Evolutionary conservation across 2,888 invertebrate genomes (phyloP).

Genomic region (Cosmorhoe ocellata): DNA sequence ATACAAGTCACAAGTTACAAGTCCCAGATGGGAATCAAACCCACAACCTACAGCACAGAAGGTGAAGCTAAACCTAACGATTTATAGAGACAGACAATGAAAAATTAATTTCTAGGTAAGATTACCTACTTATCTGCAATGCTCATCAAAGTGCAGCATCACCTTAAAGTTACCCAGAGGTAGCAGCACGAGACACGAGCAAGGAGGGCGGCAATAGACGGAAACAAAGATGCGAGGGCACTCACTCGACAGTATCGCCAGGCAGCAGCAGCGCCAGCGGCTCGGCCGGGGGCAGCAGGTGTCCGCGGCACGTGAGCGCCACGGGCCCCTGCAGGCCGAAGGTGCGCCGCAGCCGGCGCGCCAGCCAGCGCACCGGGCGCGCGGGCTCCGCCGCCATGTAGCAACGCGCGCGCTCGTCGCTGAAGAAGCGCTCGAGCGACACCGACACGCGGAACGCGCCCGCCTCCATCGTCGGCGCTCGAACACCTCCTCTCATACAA

Average conservation of each 20-base stretch:
- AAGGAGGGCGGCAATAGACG: no score
- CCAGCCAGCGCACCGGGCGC: constrained; percentile 52
- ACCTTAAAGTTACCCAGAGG: no score
- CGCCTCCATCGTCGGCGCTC: not conserved
- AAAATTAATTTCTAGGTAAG: no score
- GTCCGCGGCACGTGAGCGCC: constrained; percentile 44
- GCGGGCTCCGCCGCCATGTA: constrained; percentile 34
- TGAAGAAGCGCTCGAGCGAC: constrained; percentile 49
- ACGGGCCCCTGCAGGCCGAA: constrained; percentile 44
- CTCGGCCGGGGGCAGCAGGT: constrained; percentile 61
- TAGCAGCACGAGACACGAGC: no score
- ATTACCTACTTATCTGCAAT: no score
- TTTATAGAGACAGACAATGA: no score
- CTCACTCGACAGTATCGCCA: constrained; percentile 56
- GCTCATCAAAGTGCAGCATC: no score
- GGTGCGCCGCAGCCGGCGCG: constrained; percentile 48
- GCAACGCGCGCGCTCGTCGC: constrained; percentile 49
- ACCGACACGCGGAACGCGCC: constrained; percentile 52
- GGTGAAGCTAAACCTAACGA: no score
- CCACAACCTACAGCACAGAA: no score
- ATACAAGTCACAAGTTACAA: no score
- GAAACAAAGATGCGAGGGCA: constrained; percentile 4
- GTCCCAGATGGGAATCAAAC: no score
- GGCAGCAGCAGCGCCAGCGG: constrained; percentile 53
- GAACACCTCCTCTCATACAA: no score